Conservation (phyloP, 2,888 invertebrate genomes). For the Ophonus ardosiacus region DNA sequence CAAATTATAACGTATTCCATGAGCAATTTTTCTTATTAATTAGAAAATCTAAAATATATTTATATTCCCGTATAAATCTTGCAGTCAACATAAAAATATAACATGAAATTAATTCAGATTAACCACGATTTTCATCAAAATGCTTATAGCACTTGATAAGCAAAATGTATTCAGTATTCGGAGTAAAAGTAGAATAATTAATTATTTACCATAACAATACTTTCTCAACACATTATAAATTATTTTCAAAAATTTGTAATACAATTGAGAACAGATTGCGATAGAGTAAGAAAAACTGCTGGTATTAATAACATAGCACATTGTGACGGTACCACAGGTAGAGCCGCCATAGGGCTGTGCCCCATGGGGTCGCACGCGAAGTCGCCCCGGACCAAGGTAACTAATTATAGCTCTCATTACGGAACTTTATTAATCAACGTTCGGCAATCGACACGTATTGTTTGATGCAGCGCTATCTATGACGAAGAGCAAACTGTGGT, state of each 20-base stretch:
- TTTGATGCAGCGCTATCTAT: constrained; percentile 37
- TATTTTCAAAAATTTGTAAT: constrained; percentile 25
- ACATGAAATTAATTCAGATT: constrained; percentile 25
- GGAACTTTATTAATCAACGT: constrained; percentile 76
- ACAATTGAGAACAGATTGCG: constrained; percentile 20
- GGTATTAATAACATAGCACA: constrained; percentile 56
- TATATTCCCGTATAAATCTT: constrained; percentile 35
- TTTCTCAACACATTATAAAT: constrained; percentile 45
- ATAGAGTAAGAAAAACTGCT: constrained; percentile 41
- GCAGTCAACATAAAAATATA: constrained; percentile 37
- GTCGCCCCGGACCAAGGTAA: constrained; percentile 71
- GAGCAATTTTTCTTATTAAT: constrained; percentile 8
- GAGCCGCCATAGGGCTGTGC: constrained; percentile 33
- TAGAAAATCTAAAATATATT: constrained; percentile 22
- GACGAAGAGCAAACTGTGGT: constrained; percentile 34
- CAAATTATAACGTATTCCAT: constrained; percentile 20
- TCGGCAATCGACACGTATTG: constrained; percentile 52
- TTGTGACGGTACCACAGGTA: constrained; percentile 47
- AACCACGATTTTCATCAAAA: constrained; percentile 28
- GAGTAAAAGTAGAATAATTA: constrained; percentile 38
- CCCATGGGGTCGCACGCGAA: constrained; percentile 66
- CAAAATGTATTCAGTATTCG: constrained; percentile 29
- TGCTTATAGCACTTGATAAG: constrained; percentile 21
- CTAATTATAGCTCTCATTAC: constrained; percentile 76
- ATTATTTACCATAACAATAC: constrained; percentile 41